Evolutionary conservation across 1,140 invertebrate genomes (phyloP).

Genomic region (Cheumatopsyche charites): DNA sequence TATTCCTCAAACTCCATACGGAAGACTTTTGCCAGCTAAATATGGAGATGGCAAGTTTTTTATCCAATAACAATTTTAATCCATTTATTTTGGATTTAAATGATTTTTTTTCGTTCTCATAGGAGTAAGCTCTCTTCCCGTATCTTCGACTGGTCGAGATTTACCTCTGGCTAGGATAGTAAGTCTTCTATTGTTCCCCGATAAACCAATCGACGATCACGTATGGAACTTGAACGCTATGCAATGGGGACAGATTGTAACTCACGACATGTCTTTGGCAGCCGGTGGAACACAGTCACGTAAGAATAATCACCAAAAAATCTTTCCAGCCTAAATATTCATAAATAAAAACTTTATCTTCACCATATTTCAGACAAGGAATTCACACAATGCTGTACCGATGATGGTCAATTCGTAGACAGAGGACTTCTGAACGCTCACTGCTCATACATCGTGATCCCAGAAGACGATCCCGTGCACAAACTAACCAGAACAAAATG

Average conservation of each 20-base stretch:
- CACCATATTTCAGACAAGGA: slow-evolving; percentile 64
- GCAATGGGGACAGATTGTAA: slow-evolving; percentile 88
- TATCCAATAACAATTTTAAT: slow-evolving; percentile 22
- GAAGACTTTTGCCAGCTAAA: slow-evolving; percentile 77
- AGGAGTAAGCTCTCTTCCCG: slow-evolving; percentile 71
- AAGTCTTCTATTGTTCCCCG: slow-evolving; percentile 71
- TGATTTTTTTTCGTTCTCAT: slow-evolving; percentile 30
- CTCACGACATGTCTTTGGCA: slow-evolving; percentile 83
- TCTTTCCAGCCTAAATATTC: not conserved
- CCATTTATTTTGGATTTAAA: not conserved
- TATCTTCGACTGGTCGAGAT: slow-evolving; percentile 64
- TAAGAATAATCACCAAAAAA: slow-evolving; percentile 58
- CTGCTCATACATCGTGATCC: slow-evolving; percentile 87
- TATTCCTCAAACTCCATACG: slow-evolving; percentile 69
- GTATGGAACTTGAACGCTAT: slow-evolving; percentile 78
- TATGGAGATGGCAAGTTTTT: slow-evolving; percentile 81
- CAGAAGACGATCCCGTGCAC: slow-evolving; percentile 82
- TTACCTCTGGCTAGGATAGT: slow-evolving; percentile 75
- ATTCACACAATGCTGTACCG: slow-evolving; percentile 71
- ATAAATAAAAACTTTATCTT: not conserved
- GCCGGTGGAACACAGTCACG: slow-evolving; percentile 75
- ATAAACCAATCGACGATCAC: slow-evolving; percentile 71
- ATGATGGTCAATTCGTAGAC: slow-evolving; percentile 66
- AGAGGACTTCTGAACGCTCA: slow-evolving; percentile 60
- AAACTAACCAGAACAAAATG: slow-evolving; percentile 71